Conservation (phyloP, 2,113 vertebrate species). For the Pollachius pollachius region DNA sequence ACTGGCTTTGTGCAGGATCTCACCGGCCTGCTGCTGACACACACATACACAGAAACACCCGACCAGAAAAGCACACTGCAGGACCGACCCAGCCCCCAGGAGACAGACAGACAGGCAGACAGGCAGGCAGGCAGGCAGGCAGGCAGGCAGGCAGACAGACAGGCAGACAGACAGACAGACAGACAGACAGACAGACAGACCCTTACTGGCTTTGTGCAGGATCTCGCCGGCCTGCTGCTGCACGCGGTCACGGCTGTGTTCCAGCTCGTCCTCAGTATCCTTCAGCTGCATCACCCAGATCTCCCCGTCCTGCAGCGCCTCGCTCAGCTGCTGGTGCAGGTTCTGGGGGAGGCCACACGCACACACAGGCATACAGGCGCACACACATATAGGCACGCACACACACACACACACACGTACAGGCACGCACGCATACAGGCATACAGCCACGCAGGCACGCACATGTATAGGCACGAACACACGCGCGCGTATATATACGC, state of each 20-base stretch:
- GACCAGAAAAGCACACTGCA: too few relatives aligned
- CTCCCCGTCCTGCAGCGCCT: constrained; percentile 89
- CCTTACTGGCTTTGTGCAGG: constrained; percentile 88
- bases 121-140: too few relatives aligned
- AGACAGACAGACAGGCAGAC: too few relatives aligned
- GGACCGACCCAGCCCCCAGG: too few relatives aligned
- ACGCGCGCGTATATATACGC: too few relatives aligned
- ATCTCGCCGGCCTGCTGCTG: constrained; percentile 94
- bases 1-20: too few relatives aligned
- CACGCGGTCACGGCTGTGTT: constrained; percentile 86
- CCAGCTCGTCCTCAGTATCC: constrained; percentile 92
- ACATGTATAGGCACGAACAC: too few relatives aligned
- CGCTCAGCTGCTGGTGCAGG: constrained; percentile 93
- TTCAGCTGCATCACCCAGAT: constrained; percentile 93
- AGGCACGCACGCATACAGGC: background rate
- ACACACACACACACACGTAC: constrained; percentile 51
- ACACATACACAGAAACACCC: too few relatives aligned
- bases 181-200: too few relatives aligned
- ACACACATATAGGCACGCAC: background rate
- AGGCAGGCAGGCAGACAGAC: too few relatives aligned
- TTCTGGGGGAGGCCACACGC: constrained; percentile 68
- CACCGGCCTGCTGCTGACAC: too few relatives aligned
- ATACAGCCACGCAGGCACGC: background rate
- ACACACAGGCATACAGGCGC: background rate
- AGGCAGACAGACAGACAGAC: too few relatives aligned